Percentiles rank a stretch among this genome's conserved stretches.
Evolutionary conservation across 1,140 invertebrate species (phyloP).

Genomic region (Meloidogyne floridensis): DNA sequence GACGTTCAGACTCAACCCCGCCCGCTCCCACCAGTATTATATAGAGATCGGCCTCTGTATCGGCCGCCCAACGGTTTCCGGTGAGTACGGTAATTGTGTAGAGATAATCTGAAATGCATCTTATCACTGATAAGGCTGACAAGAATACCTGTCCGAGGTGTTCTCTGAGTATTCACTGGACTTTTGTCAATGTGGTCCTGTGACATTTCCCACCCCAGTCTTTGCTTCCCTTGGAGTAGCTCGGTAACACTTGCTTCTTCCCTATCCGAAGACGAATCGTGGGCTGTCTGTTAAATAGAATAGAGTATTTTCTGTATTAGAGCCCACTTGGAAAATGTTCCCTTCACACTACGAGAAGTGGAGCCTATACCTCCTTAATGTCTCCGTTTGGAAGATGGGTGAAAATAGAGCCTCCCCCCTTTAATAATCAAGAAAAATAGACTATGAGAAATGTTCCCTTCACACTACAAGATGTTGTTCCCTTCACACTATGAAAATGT

Average conservation of each 20-base stretch:
- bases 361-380: too few relatives aligned
- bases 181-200: neutral
- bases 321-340: too few relatives aligned
- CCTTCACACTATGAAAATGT: too few relatives aligned
- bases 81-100: conserved; percentile 49
- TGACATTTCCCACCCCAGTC: conserved; percentile 3
- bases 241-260: conserved; percentile 27
- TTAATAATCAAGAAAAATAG: too few relatives aligned
- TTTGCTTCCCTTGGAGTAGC: conserved; percentile 13
- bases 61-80: conserved; percentile 55
- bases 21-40: conserved; percentile 35
- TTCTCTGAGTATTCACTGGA: conserved; percentile 14
- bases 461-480: too few relatives aligned
- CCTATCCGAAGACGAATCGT: conserved; percentile 21
- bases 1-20: conserved; percentile 30
- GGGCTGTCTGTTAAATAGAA: neutral
- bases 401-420: too few relatives aligned
- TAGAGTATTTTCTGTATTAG: too few relatives aligned
- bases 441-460: too few relatives aligned
- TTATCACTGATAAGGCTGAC: neutral
- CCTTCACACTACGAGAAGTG: too few relatives aligned
- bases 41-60: conserved; percentile 51
- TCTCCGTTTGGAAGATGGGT: too few relatives aligned
- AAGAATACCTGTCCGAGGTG: neutral
- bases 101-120: conserved; percentile 23